These are phyloP conservation scores for Ondatra zibethicus DNA, from an alignment of 2,113 vertebrate species.

Conservation along the genomic window DNA sequence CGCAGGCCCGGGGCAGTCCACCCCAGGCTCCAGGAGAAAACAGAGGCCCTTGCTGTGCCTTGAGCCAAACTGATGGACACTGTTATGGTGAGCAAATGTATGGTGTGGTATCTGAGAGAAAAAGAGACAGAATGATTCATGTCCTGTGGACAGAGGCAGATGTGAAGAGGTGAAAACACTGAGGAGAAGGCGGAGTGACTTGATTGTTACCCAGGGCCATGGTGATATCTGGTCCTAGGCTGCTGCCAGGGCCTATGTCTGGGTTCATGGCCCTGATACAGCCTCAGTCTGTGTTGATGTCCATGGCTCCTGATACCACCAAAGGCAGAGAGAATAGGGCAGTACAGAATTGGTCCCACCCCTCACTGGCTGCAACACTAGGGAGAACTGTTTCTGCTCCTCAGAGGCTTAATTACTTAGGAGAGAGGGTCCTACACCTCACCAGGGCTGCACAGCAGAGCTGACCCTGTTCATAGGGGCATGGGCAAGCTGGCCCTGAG, in stretches of 20 bases:
- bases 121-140: not conserved
- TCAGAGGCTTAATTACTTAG: no score
- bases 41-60: not conserved
- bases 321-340: not conserved
- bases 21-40: not conserved
- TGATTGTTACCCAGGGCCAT: not conserved
- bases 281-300: not conserved
- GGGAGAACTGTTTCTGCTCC: not conserved
- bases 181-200: not conserved
- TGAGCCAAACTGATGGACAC: not conserved
- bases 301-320: not conserved
- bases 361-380: not conserved
- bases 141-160: not conserved
- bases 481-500: not conserved
- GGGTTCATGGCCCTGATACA: no score
- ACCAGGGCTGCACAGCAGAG: not conserved
- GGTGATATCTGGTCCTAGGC: not conserved
- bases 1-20: not conserved
- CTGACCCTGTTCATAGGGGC: not conserved
- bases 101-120: not conserved
- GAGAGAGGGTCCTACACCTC: not conserved
- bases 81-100: not conserved
- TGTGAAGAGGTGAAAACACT: not conserved
- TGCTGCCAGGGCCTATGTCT: no score
- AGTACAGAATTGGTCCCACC: not conserved